Evolutionary conservation across 2,113 vertebrate genomes (phyloP).

Genomic region (Delphinapterus leucas): DNA sequence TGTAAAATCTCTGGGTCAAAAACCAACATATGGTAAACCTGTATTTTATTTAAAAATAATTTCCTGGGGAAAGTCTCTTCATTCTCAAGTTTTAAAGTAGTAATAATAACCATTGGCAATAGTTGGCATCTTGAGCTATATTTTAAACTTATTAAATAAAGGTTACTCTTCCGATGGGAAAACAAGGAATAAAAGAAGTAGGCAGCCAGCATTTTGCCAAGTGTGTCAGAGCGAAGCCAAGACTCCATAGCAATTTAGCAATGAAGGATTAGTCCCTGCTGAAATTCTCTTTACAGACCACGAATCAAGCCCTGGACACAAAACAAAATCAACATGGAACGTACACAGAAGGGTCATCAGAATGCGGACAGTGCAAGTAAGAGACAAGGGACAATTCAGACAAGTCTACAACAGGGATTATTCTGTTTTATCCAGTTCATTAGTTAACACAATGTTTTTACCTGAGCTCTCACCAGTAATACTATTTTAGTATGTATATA

Average conservation of each 20-base stretch:
- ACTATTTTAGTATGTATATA: background rate
- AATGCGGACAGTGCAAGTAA: background rate
- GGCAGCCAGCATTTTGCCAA: slow-evolving; percentile 9
- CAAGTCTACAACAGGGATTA: background rate
- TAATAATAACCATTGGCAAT: background rate
- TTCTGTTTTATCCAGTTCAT: background rate
- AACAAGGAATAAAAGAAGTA: background rate
- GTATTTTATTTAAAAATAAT: slow-evolving; percentile 25
- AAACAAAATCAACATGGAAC: background rate
- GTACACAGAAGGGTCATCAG: background rate
- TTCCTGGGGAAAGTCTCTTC: background rate
- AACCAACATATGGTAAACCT: background rate
- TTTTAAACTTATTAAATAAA: slow-evolving; percentile 46
- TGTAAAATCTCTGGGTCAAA: background rate
- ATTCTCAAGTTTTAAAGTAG: slow-evolving; percentile 35
- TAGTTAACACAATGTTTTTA: background rate
- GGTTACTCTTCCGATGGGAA: background rate
- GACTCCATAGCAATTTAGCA: background rate
- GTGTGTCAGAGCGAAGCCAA: background rate
- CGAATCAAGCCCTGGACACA: background rate
- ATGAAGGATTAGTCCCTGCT: background rate
- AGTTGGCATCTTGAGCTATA: background rate
- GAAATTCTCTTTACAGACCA: background rate
- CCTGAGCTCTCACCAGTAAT: background rate
- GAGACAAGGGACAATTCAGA: background rate